phyloP scores from a whole-genome alignment of 92 coral and sea anemone genomes.

The Porites lobata region DNA sequence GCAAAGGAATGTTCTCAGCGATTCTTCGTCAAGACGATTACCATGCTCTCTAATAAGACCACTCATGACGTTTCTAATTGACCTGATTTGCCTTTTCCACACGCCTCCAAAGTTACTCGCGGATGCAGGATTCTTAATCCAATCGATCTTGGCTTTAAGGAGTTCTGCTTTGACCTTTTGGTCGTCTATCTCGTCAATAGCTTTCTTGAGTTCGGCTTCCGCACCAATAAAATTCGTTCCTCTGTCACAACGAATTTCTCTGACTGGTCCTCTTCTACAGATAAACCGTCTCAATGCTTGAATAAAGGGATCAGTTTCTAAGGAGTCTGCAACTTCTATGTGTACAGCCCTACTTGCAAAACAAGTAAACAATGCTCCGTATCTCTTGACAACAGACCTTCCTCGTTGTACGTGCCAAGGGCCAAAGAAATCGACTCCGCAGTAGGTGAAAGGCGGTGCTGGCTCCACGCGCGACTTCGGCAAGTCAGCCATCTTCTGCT shows the following conservation, averaged over 20 bases:
- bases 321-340: conserved; percentile 62
- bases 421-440: conserved; percentile 61
- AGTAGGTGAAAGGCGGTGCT: conserved; percentile 69
- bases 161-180: conserved; percentile 53
- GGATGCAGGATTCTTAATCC: conserved; percentile 61
- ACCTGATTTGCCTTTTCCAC: conserved; percentile 66
- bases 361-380: conserved; percentile 69
- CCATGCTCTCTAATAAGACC: conserved; percentile 59
- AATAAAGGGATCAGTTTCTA: conserved; percentile 57
- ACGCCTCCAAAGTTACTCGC: conserved; percentile 61
- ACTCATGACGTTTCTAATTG: conserved; percentile 59
- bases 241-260: conserved; percentile 57
- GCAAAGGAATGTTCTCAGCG: conserved; percentile 52
- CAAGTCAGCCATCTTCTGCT: conserved; percentile 82
- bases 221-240: conserved; percentile 69
- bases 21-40: conserved; percentile 30
- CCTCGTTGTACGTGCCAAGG: conserved; percentile 71
- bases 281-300: conserved; percentile 60
- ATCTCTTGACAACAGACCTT: conserved; percentile 59
- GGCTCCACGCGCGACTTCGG: conserved; percentile 63
- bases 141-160: conserved; percentile 51
- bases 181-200: conserved; percentile 60
- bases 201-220: conserved; percentile 56
- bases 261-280: conserved; percentile 51
- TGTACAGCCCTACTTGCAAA: conserved; percentile 63